These are phyloP conservation scores for Deilephila porcellus DNA, from an alignment of 2,888 invertebrate genomes.

Conservation along the genomic window DNA sequence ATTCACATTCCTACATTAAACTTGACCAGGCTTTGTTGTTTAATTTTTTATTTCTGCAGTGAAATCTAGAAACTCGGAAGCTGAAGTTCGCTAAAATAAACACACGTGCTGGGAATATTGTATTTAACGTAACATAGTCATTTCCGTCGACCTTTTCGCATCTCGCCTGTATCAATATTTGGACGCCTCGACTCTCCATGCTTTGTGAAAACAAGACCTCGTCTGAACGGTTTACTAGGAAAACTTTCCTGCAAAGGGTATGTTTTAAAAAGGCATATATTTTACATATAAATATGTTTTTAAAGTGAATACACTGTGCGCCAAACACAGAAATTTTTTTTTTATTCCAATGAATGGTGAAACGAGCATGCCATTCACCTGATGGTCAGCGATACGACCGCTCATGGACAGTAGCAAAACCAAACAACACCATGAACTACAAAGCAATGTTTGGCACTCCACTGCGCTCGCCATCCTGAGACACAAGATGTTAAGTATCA, in stretches of 20 bases:
- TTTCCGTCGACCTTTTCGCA: conserved; percentile 1
- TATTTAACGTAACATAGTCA: background rate
- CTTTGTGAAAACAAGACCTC: background rate
- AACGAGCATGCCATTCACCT: no score
- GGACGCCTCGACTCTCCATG: background rate
- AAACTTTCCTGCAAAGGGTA: background rate
- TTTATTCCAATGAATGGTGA: no score
- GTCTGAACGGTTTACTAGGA: background rate
- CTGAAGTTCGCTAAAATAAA: background rate
- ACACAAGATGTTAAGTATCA: no score
- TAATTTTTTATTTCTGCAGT: background rate
- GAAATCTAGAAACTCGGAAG: conserved; percentile 1
- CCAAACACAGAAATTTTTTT: no score
- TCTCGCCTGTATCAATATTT: conserved; percentile 9
- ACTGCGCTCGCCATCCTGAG: no score
- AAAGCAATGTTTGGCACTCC: no score
- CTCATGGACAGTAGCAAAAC: no score
- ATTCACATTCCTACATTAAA: background rate
- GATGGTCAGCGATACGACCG: no score
- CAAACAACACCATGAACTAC: no score
- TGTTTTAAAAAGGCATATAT: no score
- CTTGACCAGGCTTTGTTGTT: background rate
- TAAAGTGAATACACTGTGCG: no score
- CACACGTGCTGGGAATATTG: background rate
- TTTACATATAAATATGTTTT: no score